These are phyloP conservation scores for Lissonota sp. DNA, from an alignment of 2,888 invertebrate species.

Conservation along the genomic window DNA sequence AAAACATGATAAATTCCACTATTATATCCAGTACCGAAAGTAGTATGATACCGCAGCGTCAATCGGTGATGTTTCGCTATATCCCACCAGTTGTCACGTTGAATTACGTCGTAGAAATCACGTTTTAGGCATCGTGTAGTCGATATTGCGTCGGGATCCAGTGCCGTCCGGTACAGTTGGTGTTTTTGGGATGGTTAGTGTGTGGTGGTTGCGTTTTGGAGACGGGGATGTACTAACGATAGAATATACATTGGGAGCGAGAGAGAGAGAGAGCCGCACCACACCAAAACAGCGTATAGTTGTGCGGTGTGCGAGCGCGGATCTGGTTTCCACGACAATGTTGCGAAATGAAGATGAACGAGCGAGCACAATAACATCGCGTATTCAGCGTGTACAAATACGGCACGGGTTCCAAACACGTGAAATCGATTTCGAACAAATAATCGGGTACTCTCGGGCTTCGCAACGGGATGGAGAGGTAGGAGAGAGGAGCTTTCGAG, in stretches of 20 bases:
- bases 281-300: conserved; percentile 65
- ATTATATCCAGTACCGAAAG: no score
- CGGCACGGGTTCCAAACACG: conserved; percentile 78
- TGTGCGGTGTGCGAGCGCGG: conserved; percentile 37
- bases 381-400: conserved; percentile 74
- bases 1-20: no score
- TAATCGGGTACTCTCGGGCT: conserved; percentile 81
- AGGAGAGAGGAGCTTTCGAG: no score
- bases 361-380: conserved; percentile 69
- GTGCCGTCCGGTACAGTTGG: conserved; percentile 14
- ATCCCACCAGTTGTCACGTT: no score
- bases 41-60: background rate
- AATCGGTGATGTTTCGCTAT: background rate
- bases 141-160: conserved; percentile 22
- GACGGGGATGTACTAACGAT: conserved; percentile 3
- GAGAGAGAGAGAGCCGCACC: conserved; percentile 30
- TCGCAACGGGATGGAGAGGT: conserved; percentile 25
- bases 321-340: conserved; percentile 64
- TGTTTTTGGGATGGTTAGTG: background rate
- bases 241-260: conserved; percentile 59
- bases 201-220: conserved; percentile 17
- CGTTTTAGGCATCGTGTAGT: conserved; percentile 24
- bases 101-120: conserved; percentile 1
- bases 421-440: conserved; percentile 83
- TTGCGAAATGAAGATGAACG: conserved; percentile 71